Percentiles rank a stretch among this genome's conserved stretches.
Evolutionary conservation across 2,797 vertebrate species (phyloP).

Genomic region (Myotis daubentonii): DNA sequence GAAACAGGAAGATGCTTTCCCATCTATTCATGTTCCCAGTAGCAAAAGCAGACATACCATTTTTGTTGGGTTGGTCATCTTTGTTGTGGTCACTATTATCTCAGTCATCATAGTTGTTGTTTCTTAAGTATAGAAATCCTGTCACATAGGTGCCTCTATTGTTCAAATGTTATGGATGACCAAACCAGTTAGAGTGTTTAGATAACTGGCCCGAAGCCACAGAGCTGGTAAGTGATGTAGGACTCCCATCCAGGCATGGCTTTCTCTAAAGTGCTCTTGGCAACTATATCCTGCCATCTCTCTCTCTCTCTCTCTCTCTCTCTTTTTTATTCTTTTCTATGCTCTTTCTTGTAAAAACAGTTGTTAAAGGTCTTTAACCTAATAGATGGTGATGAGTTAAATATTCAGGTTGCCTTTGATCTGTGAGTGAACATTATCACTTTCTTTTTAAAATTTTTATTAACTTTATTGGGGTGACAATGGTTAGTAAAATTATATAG

Average conservation of each 20-base stretch:
- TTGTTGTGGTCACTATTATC: not conserved
- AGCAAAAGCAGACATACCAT: not conserved
- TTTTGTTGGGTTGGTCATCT: not conserved
- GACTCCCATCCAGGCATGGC: not conserved
- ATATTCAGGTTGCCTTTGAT: constrained; percentile 54
- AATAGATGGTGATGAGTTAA: constrained; percentile 15
- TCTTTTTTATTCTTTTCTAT: not conserved
- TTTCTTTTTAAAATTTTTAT: not conserved
- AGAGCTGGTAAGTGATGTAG: not conserved
- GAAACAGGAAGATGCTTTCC: not conserved
- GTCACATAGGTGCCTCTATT: not conserved
- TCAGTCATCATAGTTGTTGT: not conserved
- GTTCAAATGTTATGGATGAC: not conserved
- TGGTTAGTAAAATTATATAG: not conserved
- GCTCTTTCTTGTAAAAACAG: not conserved
- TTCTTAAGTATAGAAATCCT: not conserved
- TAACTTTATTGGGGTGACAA: not conserved
- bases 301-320: not conserved
- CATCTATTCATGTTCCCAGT: not conserved
- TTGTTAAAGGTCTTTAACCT: constrained; percentile 8
- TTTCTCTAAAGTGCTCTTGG: not conserved
- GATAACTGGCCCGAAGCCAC: not conserved
- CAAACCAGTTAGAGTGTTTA: not conserved
- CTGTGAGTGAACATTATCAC: not conserved
- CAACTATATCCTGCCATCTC: not conserved